These are phyloP conservation scores for Oscheius sp. DNA, from an alignment of 2,888 invertebrate species.

Conservation along the genomic window DNA sequence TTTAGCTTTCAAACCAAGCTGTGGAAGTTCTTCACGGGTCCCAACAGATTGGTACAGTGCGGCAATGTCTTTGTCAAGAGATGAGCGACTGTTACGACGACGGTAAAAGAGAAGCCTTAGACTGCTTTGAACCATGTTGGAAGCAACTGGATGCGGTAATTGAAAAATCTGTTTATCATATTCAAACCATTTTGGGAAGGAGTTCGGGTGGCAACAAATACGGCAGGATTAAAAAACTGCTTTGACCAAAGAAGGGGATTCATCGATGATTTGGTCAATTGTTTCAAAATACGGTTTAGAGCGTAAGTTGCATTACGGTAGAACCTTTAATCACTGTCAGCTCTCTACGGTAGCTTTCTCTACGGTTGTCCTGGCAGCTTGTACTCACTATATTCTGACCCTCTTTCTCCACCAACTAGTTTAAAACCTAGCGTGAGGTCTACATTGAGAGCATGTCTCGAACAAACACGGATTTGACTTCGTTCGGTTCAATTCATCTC, in stretches of 20 bases:
- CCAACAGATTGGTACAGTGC: slow-evolving; percentile 44
- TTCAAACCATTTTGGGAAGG: slow-evolving; percentile 40
- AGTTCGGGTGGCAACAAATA: slow-evolving; percentile 48
- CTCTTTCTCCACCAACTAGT: no score
- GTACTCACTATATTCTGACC: no score
- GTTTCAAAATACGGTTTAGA: slow-evolving; percentile 60
- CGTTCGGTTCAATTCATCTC: no score
- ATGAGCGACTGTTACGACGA: slow-evolving; percentile 58
- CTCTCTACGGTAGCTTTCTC: not conserved
- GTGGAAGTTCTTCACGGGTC: slow-evolving; percentile 54
- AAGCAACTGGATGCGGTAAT: slow-evolving; percentile 39
- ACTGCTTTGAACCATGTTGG: slow-evolving; percentile 64
- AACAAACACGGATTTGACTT: no score
- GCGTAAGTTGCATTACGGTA: slow-evolving; percentile 48
- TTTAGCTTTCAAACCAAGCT: slow-evolving; percentile 52
- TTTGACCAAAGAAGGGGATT: slow-evolving; percentile 59
- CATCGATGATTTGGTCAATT: slow-evolving; percentile 60
- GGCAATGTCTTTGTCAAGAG: slow-evolving; percentile 65
- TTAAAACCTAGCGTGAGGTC: no score
- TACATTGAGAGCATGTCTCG: no score
- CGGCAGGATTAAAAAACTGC: slow-evolving; percentile 58
- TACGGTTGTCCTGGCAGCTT: no score
- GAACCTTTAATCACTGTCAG: not conserved
- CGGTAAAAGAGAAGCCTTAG: slow-evolving; percentile 57
- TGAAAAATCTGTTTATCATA: not conserved